These are phyloP conservation scores for Listronotus bonariensis DNA, from an alignment of 1,140 invertebrate genomes.

Conservation along the genomic window DNA sequence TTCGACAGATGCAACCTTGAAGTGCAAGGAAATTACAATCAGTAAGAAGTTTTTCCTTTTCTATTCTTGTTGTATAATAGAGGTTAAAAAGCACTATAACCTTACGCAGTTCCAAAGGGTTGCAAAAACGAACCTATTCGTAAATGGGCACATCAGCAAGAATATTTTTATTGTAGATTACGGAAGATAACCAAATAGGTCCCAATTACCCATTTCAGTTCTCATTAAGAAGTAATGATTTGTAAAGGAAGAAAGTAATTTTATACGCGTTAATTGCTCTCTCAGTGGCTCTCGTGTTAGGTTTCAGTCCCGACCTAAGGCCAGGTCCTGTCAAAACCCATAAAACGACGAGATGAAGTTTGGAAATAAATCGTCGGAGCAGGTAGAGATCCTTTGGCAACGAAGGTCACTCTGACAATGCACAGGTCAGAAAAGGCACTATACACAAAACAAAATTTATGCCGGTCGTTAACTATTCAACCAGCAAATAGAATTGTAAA, in stretches of 20 bases:
- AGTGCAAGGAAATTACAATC: too few species aligned
- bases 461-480: slow-evolving; percentile 11
- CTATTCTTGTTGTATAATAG: too few species aligned
- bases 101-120: too few species aligned
- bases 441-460: slow-evolving; percentile 7
- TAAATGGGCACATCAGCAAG: too few species aligned
- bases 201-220: slow-evolving; percentile 16
- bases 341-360: slow-evolving; percentile 13
- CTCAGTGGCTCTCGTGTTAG: slow-evolving; percentile 3
- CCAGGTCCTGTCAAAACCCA: slow-evolving; percentile 18
- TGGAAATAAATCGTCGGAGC: slow-evolving; percentile 23
- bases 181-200: neutral
- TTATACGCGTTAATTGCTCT: slow-evolving; percentile 14
- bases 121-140: too few species aligned
- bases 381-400: slow-evolving; percentile 15
- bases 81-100: too few species aligned
- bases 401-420: slow-evolving; percentile 16
- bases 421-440: slow-evolving; percentile 28
- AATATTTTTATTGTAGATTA: too few species aligned
- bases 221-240: slow-evolving; percentile 11
- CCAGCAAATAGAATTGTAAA: slow-evolving; percentile 15
- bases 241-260: slow-evolving; percentile 13
- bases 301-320: slow-evolving; percentile 3
- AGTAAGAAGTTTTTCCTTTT: too few species aligned
- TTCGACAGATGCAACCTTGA: too few species aligned